phyloP scores from a whole-genome alignment of 1,140 invertebrate genomes.

The Galendromus occidentalis region DNA sequence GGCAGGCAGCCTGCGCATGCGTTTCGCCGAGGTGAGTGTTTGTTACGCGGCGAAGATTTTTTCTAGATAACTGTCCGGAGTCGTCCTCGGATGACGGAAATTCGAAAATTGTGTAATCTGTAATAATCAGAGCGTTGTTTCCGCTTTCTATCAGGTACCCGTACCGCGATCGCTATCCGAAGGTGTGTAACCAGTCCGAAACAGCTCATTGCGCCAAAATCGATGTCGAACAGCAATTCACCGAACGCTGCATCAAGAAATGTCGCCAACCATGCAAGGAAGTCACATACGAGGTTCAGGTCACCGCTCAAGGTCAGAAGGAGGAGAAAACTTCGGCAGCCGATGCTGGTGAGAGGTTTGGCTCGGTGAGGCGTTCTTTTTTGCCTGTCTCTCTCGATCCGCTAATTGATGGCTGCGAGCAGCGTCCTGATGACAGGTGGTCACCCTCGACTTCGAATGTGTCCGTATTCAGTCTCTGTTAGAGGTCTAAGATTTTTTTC shows the following conservation, averaged over 20 bases:
- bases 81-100: no score
- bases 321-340: background rate
- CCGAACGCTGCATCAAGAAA: background rate
- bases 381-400: background rate
- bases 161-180: background rate
- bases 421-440: background rate
- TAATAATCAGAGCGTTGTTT: background rate
- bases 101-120: background rate
- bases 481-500: background rate
- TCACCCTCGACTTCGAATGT: no score
- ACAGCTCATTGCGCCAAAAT: background rate
- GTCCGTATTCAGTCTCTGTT: no score
- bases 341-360: background rate
- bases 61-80: background rate
- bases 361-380: no score
- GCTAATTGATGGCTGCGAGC: background rate
- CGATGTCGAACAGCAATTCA: background rate
- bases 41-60: background rate
- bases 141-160: background rate
- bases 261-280: slow-evolving; percentile 2
- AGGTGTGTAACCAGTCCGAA: background rate
- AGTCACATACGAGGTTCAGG: slow-evolving; percentile 3
- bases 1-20: background rate
- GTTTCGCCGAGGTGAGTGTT: background rate
- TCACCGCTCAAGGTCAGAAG: background rate